Evolutionary conservation across 2,888 invertebrate species (phyloP).

Genomic region (Chrysomela aeneicollis): DNA sequence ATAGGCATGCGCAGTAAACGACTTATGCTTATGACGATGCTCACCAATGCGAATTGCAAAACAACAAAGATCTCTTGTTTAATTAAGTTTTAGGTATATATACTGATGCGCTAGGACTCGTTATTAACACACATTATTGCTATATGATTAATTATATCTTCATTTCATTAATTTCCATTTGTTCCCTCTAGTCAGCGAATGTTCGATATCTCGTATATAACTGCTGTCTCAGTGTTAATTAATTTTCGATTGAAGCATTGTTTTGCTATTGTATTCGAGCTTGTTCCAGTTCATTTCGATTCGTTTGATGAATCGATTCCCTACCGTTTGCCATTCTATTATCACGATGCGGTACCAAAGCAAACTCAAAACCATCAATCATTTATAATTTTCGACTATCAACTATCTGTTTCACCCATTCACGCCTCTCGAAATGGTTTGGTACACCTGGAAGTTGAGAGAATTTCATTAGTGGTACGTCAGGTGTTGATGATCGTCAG

Average conservation of each 20-base stretch:
- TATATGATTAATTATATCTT: constrained; percentile 56
- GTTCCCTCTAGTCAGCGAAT: constrained; percentile 55
- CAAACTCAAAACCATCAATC: constrained; percentile 43
- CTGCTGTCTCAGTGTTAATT: constrained; percentile 47
- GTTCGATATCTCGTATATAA: constrained; percentile 32
- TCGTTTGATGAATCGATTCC: constrained; percentile 44
- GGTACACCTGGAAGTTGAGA: constrained; percentile 17
- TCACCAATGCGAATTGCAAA: too few species aligned
- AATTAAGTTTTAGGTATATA: too few species aligned
- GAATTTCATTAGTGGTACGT: background rate
- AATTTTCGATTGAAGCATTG: constrained; percentile 48
- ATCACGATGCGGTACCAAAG: constrained; percentile 43
- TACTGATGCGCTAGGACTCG: too few species aligned
- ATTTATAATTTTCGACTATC: constrained; percentile 35
- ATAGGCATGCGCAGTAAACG: too few species aligned
- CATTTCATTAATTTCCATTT: constrained; percentile 60
- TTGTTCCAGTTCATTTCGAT: constrained; percentile 38
- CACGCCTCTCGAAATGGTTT: constrained; percentile 1
- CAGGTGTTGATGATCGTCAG: background rate
- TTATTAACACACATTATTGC: constrained; percentile 31
- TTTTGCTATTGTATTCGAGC: constrained; percentile 38
- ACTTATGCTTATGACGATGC: too few species aligned
- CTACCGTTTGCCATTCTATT: constrained; percentile 45
- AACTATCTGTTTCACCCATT: constrained; percentile 16
- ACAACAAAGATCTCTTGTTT: too few species aligned